A percentile compares a stretch with the other conserved stretches of the same genome.
Conservation (phyloP, 2,888 invertebrate genomes). For the Epistrophella euchroma region DNA sequence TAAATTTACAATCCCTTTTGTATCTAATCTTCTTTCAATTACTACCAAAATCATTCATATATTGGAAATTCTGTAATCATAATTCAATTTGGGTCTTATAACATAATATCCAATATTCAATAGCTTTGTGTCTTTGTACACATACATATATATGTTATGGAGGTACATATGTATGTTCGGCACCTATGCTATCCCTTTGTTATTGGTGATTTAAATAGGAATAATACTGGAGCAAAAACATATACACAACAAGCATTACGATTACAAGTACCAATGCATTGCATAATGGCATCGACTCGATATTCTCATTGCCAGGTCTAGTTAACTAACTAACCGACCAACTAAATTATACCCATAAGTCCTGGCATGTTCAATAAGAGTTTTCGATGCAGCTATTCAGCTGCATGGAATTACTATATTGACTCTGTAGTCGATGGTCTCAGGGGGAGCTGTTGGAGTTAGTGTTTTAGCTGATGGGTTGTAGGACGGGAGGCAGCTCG, state of each 20-base stretch:
- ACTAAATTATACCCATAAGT: conserved; percentile 62
- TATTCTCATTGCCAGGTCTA: conserved; percentile 19
- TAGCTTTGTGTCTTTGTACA: not conserved
- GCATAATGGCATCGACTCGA: conserved; percentile 14
- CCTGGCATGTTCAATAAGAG: conserved; percentile 56
- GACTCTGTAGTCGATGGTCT: not conserved
- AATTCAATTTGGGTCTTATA: conserved; percentile 59
- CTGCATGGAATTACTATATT: conserved; percentile 28
- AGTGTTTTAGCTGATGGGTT: conserved; percentile 10
- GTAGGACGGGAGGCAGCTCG: conserved; percentile 2
- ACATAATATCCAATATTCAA: conserved; percentile 50
- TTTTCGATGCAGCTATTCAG: conserved; percentile 48
- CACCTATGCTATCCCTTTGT: conserved; percentile 2
- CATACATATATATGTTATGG: not conserved
- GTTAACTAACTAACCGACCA: conserved; percentile 57
- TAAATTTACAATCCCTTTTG: conserved; percentile 59
- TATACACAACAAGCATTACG: too few species aligned
- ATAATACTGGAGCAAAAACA: not conserved
- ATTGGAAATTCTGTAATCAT: conserved; percentile 64
- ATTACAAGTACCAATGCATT: conserved; percentile 10
- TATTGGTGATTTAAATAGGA: conserved; percentile 24
- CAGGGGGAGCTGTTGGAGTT: conserved; percentile 4
- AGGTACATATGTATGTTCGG: not conserved
- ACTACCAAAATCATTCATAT: conserved; percentile 50
- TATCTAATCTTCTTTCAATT: conserved; percentile 68